Base-by-base conservation (phyloP, 2,113 vertebrate genomes). In the Thinocorus orbignyianus region DNA sequence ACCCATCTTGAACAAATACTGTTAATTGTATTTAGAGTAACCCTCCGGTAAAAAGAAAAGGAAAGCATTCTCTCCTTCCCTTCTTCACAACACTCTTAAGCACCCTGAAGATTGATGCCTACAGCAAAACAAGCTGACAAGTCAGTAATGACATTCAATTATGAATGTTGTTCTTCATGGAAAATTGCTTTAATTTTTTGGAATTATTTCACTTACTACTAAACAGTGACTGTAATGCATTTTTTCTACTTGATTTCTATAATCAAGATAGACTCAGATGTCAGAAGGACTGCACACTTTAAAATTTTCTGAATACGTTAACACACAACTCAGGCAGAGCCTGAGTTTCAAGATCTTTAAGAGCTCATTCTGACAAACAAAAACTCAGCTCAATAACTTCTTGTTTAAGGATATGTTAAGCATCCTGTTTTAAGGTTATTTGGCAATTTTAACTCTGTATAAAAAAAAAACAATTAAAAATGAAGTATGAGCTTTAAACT, bases 231-330 rank as follows among this genome's bases (percentile, higher is more conserved):
- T 55, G 8, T 14, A 91, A 60, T 48, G 9, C 1, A 8, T 48
- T 86, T 86, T 83, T 65, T 24, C 79, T 84, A 48, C 13, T 55
- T 88, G 22, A 42, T 92, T 93, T 96, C n/a, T 81, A 82, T 85
- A 54, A 80, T 57, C 10, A 66, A 73, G 35, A 52, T 13, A 54
- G 48, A 54, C 13, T 93, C 0, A 0, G 12, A 54, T 89, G 9
- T 17, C 58, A 48, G 62, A 74, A 54, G 7, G 68, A 33, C 4
- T n/a, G 10, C 66, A 20, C 2, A 33, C 15, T 41, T 17, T 48
- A 15, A 23, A 6, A 65, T 28, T 78, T 57, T 88, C 62, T 60
- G 65, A 88, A 71, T 76, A 49, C 42, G 58, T 18, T 82, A 64
- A 62, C 11, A n/a, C 30, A 68, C n/a, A 79, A 41, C 16, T 39